phyloP scores from a whole-genome alignment of 1,140 invertebrate genomes.

The Drosophila micromelanica region DNA sequence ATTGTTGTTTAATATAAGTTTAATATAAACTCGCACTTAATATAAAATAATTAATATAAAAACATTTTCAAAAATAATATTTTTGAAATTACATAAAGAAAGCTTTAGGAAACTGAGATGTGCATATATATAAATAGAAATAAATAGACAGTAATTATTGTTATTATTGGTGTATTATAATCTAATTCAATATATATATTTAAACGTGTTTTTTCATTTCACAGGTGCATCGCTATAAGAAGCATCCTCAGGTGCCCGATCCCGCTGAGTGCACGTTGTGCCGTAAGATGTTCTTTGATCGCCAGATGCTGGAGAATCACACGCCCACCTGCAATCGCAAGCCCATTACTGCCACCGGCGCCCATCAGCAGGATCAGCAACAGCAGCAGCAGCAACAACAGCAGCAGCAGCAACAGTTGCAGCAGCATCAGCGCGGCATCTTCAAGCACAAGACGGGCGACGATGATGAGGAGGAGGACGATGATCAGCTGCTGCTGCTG shows the following conservation, averaged over 20 bases:
- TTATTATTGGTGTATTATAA: too few relatives aligned
- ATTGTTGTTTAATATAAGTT: too few relatives aligned
- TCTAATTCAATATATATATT: too few relatives aligned
- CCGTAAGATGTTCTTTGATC: conserved; percentile 82
- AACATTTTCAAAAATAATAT: too few relatives aligned
- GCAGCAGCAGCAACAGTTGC: conserved; percentile 16
- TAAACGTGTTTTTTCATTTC: not conserved
- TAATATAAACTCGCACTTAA: too few relatives aligned
- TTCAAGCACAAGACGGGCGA: conserved; percentile 80
- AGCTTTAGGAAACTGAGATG: too few relatives aligned
- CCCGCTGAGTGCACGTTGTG: conserved; percentile 79
- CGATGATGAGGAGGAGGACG: conserved; percentile 73
- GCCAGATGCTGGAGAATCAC: conserved; percentile 81
- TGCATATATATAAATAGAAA: too few relatives aligned
- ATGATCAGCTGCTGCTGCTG: conserved; percentile 43
- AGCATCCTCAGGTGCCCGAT: conserved; percentile 81
- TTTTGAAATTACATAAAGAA: too few relatives aligned
- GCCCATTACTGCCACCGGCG: conserved; percentile 70
- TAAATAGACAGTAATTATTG: too few relatives aligned
- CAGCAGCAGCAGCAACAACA: conserved; percentile 35
- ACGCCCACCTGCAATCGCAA: conserved; percentile 82
- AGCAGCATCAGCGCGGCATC: conserved; percentile 26
- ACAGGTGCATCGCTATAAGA: conserved; percentile 83
- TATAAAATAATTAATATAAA: too few relatives aligned
- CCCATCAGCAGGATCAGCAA: conserved; percentile 58